phyloP scores from a whole-genome alignment of 2,888 invertebrate genomes.

The Chorisops tibialis region DNA sequence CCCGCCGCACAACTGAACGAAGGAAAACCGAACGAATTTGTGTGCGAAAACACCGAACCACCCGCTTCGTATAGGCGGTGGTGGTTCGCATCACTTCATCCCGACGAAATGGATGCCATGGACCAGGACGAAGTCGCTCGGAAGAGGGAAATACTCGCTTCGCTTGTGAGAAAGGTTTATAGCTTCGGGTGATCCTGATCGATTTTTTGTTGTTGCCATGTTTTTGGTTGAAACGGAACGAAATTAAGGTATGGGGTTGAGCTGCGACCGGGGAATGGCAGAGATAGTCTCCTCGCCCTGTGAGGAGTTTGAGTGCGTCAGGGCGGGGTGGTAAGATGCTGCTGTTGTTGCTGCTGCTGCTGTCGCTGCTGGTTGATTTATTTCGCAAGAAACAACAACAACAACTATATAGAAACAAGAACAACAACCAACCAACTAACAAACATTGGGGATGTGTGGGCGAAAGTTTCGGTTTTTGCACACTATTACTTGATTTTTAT shows the following conservation, averaged over 20 bases:
- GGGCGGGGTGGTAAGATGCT: conserved; percentile 1
- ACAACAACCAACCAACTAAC: no score
- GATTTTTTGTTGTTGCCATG: conserved; percentile 28
- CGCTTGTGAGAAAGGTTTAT: conserved; percentile 1
- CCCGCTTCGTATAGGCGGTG: no score
- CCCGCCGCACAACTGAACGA: conserved; percentile 4
- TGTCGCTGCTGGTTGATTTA: conserved; percentile 17
- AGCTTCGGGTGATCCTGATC: conserved; percentile 27
- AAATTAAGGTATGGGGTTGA: no score
- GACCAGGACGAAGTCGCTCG: no score
- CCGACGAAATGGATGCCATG: no score
- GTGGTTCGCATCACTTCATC: no score
- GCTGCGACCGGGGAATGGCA: background rate
- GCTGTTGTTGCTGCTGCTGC: background rate
- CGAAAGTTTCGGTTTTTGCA: conserved; percentile 18
- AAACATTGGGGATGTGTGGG: no score
- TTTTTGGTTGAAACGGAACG: conserved; percentile 7
- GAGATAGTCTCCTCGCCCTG: background rate
- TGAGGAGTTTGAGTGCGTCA: background rate
- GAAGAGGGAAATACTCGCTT: conserved; percentile 5
- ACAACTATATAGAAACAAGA: no score
- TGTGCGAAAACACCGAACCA: no score
- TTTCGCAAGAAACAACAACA: background rate
- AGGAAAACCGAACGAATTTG: background rate
- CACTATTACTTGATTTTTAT: conserved; percentile 16